Evolutionary conservation across 1,140 invertebrate species (phyloP), one percentile per base, ranked within the genome.

Genomic region (Acarapis woodi): DNA sequence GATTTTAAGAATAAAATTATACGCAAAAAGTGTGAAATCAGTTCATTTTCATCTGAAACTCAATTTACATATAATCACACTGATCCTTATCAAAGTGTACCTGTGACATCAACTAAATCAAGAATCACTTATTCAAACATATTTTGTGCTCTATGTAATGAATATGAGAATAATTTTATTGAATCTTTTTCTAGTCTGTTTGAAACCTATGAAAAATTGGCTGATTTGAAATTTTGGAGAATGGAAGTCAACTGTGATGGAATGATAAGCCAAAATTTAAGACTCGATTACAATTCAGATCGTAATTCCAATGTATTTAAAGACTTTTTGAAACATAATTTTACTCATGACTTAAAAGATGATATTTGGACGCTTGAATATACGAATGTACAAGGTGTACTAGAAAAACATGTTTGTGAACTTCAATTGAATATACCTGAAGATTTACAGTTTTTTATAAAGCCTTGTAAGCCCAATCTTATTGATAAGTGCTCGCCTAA

Each of bases 71-170:
- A n/a, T 14, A 14, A 28, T 28, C 8, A 8, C 25, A 28, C 8
- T 28, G 60, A 62, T 44, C 59, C 61, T 5, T 30, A 62, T 31
- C 37, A 49, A 0, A 44, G 43, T 8, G 49, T 56, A 9, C 61
- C 61, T 0, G 58, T 61, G 3, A 63, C 61, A 0, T 53, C 51
- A 29, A 45, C 49, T 16, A 34, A 32, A 4, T 45, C 51, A 0
- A 51, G 57, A 3, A 41, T 57, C n/a, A 63, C 62, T 0, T 67
- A 62, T 47, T 51, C 51, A 35, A 67, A 66, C 43, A 47, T 54
- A n/a, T 60, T 55, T 48, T 67, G 65, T 44, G 63, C 64, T 0
- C 30, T 56, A 3, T 67, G 65, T 45, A 59, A 66, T 47, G 57
- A 41, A n/a, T n/a, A n/a, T n/a, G n/a, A n/a, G n/a, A n/a, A n/a